Percentiles rank a stretch among this genome's conserved stretches.
phyloP scores from a whole-genome alignment of 2,797 vertebrate genomes.

The Oreortyx pictus region DNA sequence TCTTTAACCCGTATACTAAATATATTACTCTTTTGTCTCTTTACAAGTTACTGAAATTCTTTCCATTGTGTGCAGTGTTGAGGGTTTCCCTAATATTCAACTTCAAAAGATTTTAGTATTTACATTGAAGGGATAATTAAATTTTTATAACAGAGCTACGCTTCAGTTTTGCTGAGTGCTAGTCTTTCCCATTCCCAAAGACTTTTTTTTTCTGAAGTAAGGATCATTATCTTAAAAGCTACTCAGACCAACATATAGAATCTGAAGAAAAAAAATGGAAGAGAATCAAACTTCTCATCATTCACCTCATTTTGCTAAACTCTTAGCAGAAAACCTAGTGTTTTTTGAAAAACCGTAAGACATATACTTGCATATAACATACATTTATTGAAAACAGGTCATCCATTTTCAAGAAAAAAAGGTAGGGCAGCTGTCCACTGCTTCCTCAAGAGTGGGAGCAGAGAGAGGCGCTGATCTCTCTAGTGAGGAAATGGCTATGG shows the following conservation, averaged over 20 bases:
- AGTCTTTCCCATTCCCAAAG: neutral
- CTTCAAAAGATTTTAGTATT: neutral
- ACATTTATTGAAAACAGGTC: neutral
- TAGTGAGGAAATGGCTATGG: too few relatives aligned
- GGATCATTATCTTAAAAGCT: neutral
- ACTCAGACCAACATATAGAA: neutral
- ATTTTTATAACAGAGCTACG: neutral
- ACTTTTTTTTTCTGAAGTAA: neutral
- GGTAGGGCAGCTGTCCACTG: neutral
- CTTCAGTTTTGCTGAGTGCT: neutral
- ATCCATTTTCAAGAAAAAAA: neutral
- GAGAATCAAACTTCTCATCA: neutral
- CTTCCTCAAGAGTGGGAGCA: neutral
- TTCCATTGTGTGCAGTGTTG: neutral
- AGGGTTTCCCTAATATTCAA: neutral
- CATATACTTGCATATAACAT: neutral
- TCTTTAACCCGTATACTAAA: neutral
- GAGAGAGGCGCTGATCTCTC: neutral
- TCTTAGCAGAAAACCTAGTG: neutral
- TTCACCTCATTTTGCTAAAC: fast-evolving
- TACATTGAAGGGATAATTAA: neutral
- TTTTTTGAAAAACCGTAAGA: neutral
- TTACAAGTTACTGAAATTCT: neutral
- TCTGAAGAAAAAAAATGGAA: neutral
- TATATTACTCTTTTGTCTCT: neutral